Conservation (phyloP, 2,797 vertebrate genomes). For the Notolepis coatsorum region DNA sequence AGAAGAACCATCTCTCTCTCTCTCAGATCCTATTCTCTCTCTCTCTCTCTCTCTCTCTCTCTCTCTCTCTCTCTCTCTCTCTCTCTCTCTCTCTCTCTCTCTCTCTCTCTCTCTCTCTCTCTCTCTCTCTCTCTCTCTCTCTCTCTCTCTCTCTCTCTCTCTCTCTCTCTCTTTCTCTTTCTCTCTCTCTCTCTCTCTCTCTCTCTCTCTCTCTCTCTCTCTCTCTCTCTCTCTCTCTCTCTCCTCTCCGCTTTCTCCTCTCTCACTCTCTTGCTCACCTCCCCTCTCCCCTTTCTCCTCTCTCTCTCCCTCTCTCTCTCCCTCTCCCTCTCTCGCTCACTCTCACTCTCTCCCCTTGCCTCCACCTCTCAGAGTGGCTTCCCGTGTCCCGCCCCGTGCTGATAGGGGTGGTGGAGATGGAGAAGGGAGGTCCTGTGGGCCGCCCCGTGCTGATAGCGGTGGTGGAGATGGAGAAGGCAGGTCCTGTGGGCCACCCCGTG, state of each 20-base stretch:
- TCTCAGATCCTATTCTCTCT: conserved; percentile 15
- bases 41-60: conserved; percentile 20
- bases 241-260: conserved; percentile 16
- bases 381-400: conserved; percentile 3
- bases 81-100: background rate
- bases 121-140: background rate
- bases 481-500: conserved; percentile 10
- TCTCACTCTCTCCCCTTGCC: background rate
- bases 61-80: conserved; percentile 13
- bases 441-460: too few relatives aligned
- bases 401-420: conserved; percentile 31
- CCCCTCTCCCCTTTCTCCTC: conserved; percentile 13
- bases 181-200: conserved; percentile 18
- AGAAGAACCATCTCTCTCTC: conserved; percentile 3
- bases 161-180: conserved; percentile 28
- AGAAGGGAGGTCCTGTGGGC: too few relatives aligned
- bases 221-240: conserved; percentile 16
- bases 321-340: conserved; percentile 1
- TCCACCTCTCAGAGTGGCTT: conserved; percentile 18
- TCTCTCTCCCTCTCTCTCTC: background rate
- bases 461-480: too few relatives aligned
- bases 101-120: background rate
- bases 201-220: conserved; percentile 25
- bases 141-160: background rate
- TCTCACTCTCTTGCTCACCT: conserved; percentile 22